Percentiles rank a stretch among this genome's conserved stretches.
Evolutionary conservation across 2,797 vertebrate genomes (phyloP).

Genomic region (Tenualosa thibaudeaui): DNA sequence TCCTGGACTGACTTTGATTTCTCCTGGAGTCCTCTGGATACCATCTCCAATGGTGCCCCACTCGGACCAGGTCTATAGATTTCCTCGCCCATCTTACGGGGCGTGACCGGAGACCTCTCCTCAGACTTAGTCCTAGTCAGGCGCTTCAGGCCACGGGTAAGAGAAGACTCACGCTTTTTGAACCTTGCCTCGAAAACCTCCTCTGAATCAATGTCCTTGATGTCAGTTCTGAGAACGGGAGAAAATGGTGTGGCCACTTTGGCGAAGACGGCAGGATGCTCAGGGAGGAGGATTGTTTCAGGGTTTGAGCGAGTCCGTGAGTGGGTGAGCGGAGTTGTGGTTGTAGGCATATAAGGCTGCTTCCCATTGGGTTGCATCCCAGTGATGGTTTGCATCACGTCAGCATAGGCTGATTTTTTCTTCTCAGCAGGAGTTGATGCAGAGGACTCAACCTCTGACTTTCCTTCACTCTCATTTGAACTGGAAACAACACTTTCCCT

Average conservation of each 20-base stretch:
- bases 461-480: constrained; percentile 40
- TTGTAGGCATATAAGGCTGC: neutral
- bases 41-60: constrained; percentile 86
- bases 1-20: constrained; percentile 92
- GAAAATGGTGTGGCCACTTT: constrained; percentile 64
- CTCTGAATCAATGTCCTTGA: constrained; percentile 90
- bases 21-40: constrained; percentile 66
- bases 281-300: constrained; percentile 44
- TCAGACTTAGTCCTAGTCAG: constrained; percentile 85
- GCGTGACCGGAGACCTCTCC: constrained; percentile 74
- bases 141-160: constrained; percentile 84
- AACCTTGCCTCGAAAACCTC: constrained; percentile 93
- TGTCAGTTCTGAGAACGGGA: constrained; percentile 67
- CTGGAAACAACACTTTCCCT: neutral
- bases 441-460: constrained; percentile 29
- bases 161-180: constrained; percentile 87
- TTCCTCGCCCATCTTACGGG: constrained; percentile 70
- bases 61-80: constrained; percentile 86
- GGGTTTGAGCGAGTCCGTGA: constrained; percentile 30
- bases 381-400: constrained; percentile 73
- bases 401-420: constrained; percentile 64
- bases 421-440: constrained; percentile 25
- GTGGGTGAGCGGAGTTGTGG: constrained; percentile 32
- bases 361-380: constrained; percentile 24
- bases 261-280: constrained; percentile 75